Base-by-base conservation (phyloP, 1,140 invertebrate genomes). In the Littorina saxatilis region DNA sequence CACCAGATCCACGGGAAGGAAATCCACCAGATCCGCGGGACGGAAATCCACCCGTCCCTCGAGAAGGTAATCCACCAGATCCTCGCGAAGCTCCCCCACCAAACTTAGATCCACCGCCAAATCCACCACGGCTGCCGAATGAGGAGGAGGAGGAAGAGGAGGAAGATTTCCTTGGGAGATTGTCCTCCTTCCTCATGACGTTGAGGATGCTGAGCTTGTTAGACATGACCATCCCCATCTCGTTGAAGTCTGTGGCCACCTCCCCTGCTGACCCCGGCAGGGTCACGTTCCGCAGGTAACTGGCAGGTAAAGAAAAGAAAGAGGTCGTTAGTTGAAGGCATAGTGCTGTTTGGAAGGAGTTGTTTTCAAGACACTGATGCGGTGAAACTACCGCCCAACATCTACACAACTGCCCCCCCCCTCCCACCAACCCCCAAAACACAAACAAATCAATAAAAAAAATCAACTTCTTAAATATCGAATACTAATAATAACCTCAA, bases 151-250 rank as follows among this genome's bases (percentile, higher is more conserved):
- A 63, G 4, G 27, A n/a, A 9, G 27, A 3, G 4, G 61, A 63
- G 37, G 63, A 37, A 29, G 63, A 39, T 39, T 15, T 32, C 32
- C 7, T 68, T 13, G 63, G 63, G 11, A 4, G 32, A 35, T 68
- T 68, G 32, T 58, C 29, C 7, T 29, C 27, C 35, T 76, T 76
- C 23, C 20, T 29, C 17, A 76, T 76, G 74, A 78, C 75, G 55
- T 78, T 78, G 1, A 78, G 35, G 27, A 78, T 78, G 55, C 35
- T 63, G 35, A 78, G 37, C 39, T 63, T 78, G 75, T 78, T 78
- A 58, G 32, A 20, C 75, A 27, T 39, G 20, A 78, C 75, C 75
- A 78, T 39, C 27, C 75, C 75, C n/a, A 35, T 78, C 15, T 58
- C 32, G 35, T 63, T 66, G 58, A 63, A 63, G 17, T 17, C 55